Conservation (phyloP, 2,113 vertebrate genomes). For the Clupea harengus region DNA sequence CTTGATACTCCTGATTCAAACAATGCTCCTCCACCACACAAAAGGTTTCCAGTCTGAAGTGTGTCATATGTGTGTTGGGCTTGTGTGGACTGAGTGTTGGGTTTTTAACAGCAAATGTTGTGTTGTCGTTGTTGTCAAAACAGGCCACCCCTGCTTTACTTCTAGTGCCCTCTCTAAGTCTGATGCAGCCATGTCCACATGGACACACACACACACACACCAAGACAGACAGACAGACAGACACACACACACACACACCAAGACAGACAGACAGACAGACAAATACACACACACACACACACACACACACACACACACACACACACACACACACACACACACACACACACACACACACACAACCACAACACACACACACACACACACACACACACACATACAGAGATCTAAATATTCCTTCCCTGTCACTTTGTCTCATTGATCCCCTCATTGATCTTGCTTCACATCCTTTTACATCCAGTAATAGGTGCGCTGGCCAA, state of each 20-base stretch:
- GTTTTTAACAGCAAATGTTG: no score
- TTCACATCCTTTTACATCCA: neutral
- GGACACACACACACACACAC: neutral
- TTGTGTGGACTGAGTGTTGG: neutral
- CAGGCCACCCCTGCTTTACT: neutral
- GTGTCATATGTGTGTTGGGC: neutral
- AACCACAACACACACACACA: neutral
- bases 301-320: neutral
- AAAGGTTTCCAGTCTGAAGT: neutral
- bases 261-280: neutral
- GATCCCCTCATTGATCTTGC: constrained; percentile 12
- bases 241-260: neutral
- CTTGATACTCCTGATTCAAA: neutral
- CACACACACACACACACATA: neutral
- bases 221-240: no score
- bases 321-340: constrained; percentile 4
- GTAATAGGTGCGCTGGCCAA: neutral
- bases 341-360: neutral
- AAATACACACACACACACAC: neutral
- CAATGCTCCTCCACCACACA: neutral
- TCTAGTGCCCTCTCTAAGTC: neutral
- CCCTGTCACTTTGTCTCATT: constrained; percentile 14
- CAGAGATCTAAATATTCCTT: constrained; percentile 3
- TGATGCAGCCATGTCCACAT: neutral
- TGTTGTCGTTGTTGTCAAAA: neutral